phyloP scores from a whole-genome alignment of 2,888 invertebrate species.

The Nyleta sp. region DNA sequence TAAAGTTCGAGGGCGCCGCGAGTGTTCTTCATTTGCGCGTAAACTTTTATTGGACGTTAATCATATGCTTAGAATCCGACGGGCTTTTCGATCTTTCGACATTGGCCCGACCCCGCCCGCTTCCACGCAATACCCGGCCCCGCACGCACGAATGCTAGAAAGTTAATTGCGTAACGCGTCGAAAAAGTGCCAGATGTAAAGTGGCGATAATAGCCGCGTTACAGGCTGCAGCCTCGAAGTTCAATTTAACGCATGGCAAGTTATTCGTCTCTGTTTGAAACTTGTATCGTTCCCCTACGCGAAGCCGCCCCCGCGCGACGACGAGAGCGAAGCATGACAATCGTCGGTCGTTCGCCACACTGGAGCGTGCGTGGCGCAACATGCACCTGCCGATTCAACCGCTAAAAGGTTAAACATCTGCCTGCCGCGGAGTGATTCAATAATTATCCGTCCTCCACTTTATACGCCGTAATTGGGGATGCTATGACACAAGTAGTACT shows the following conservation, averaged over 20 bases:
- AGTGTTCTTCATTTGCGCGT: not conserved
- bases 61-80: too few species aligned
- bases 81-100: too few species aligned
- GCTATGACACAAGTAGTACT: slow-evolving; percentile 37
- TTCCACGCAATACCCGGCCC: not conserved
- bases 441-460: slow-evolving; percentile 50
- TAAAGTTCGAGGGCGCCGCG: not conserved
- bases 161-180: slow-evolving; percentile 49
- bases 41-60: not conserved
- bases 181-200: slow-evolving; percentile 61
- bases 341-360: slow-evolving; percentile 61
- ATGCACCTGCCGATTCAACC: slow-evolving; percentile 67
- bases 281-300: slow-evolving; percentile 65
- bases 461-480: slow-evolving; percentile 39
- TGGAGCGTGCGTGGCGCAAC: slow-evolving; percentile 64
- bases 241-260: slow-evolving; percentile 81
- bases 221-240: slow-evolving; percentile 75
- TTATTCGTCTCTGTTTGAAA: slow-evolving; percentile 68
- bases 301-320: slow-evolving; percentile 51
- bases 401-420: slow-evolving; percentile 65
- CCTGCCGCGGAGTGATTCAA: slow-evolving; percentile 54
- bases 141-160: slow-evolving; percentile 38
- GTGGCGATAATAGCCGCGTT: slow-evolving; percentile 40
- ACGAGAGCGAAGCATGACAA: slow-evolving; percentile 63
- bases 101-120: too few species aligned